Conservation (phyloP, 2,888 invertebrate genomes). For the Danaus chrysippus region DNA sequence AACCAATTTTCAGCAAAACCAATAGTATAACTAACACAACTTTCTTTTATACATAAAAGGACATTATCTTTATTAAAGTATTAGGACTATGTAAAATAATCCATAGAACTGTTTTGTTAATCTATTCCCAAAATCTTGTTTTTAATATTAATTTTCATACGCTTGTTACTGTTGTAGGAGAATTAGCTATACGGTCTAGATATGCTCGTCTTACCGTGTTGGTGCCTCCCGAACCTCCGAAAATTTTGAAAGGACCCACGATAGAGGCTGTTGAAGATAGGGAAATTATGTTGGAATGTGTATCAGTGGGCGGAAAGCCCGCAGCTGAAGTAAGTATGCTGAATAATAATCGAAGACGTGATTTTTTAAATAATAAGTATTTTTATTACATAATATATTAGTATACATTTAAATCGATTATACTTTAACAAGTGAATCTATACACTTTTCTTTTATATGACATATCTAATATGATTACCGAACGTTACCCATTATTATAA, state of each 20-base stretch:
- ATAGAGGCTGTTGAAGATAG: slow-evolving; percentile 94
- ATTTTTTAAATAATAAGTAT: slow-evolving; percentile 3
- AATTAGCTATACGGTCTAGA: slow-evolving; percentile 89
- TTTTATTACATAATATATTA: not conserved
- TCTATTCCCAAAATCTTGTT: not conserved
- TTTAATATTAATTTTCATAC: not conserved
- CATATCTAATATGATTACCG: no score
- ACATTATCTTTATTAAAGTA: no score
- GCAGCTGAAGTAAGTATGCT: slow-evolving; percentile 86
- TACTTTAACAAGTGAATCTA: not conserved
- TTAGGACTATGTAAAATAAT: no score
- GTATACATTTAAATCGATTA: not conserved
- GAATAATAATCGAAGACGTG: not conserved
- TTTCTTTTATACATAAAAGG: no score
- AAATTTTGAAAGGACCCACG: slow-evolving; percentile 89
- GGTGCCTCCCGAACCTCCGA: slow-evolving; percentile 93
- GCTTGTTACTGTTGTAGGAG: slow-evolving; percentile 61
- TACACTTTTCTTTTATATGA: no score
- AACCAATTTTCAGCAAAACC: no score
- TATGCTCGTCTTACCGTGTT: slow-evolving; percentile 91
- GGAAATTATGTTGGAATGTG: slow-evolving; percentile 93
- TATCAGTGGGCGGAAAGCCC: slow-evolving; percentile 94
- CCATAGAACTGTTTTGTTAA: not conserved
- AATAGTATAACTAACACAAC: no score
- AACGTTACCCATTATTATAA: no score